Conservation (phyloP, 2,113 vertebrate genomes). For the Nestor notabilis region DNA sequence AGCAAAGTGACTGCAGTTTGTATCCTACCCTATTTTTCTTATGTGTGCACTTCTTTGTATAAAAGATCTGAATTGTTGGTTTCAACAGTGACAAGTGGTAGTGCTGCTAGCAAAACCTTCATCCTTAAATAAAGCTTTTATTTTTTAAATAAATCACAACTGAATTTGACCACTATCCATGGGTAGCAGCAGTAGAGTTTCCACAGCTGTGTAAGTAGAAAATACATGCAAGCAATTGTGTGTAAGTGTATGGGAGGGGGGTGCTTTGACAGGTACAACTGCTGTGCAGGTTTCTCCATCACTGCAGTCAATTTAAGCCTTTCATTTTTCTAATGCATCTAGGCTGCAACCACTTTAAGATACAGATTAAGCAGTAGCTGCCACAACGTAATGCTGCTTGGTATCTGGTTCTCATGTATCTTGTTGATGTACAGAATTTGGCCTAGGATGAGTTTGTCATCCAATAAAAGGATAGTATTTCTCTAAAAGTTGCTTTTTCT, state of each 20-base stretch:
- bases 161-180: background rate
- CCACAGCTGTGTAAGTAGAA: background rate
- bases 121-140: background rate
- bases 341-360: background rate
- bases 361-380: background rate
- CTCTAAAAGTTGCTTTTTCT: background rate
- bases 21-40: background rate
- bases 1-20: background rate
- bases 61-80: background rate
- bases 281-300: background rate
- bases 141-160: background rate
- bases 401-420: background rate
- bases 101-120: background rate
- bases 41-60: background rate
- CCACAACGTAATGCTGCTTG: background rate
- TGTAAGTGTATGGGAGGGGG: background rate
- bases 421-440: background rate
- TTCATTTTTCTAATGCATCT: background rate
- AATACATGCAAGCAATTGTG: rapidly evolving
- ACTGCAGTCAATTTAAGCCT: background rate
- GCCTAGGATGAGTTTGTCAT: background rate
- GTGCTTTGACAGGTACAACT: background rate
- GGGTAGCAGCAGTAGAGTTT: background rate
- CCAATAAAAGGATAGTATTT: background rate
- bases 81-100: background rate